These are phyloP conservation scores for Drosophila equinoxialis DNA, from an alignment of 1,140 invertebrate genomes.

Conservation along the genomic window DNA sequence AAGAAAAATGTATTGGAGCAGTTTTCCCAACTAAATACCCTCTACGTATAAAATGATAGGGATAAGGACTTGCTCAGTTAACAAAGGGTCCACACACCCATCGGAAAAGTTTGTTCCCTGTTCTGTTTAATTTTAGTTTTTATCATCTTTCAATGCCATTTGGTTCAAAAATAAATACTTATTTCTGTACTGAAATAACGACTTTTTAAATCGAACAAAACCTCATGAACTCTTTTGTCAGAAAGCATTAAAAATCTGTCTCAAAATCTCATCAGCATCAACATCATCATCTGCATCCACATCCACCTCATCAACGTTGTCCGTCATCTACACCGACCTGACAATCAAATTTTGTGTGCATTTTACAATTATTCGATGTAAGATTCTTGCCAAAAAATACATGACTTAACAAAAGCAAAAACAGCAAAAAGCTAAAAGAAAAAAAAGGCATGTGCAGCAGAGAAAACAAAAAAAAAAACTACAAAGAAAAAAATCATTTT, in stretches of 20 bases:
- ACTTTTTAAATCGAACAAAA: constrained; percentile 48
- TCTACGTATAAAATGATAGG: no score
- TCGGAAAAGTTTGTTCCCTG: background rate
- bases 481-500: constrained; percentile 23
- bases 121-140: constrained; percentile 1
- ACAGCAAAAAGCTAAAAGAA: constrained; percentile 21
- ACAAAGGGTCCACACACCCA: no score
- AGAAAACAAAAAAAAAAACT: constrained; percentile 2
- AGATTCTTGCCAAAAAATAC: constrained; percentile 14
- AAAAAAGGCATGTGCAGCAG: constrained; percentile 17
- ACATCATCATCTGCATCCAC: constrained; percentile 4
- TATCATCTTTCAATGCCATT: constrained; percentile 47
- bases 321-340: constrained; percentile 23
- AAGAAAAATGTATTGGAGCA: background rate
- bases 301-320: constrained; percentile 31
- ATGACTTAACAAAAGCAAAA: constrained; percentile 10
- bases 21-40: no score
- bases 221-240: constrained; percentile 60
- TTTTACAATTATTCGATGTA: constrained; percentile 26
- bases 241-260: constrained; percentile 47
- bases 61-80: no score
- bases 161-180: constrained; percentile 39
- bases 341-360: constrained; percentile 42
- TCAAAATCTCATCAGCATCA: constrained; percentile 46
- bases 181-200: constrained; percentile 38